These are phyloP conservation scores for Colletes collaris DNA, from an alignment of 2,888 invertebrate species.

Conservation along the genomic window DNA sequence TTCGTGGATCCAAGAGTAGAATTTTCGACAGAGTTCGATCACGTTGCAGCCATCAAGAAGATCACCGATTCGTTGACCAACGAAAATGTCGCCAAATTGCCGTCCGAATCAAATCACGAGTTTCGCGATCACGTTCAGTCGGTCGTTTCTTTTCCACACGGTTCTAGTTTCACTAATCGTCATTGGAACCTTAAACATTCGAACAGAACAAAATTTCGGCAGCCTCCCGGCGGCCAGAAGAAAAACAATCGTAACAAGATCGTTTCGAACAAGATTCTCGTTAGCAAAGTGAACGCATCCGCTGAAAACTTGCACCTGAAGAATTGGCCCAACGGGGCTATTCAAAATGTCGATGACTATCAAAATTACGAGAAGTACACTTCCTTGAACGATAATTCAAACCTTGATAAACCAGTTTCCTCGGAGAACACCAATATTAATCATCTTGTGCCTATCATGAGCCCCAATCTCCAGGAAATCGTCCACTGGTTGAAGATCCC, in stretches of 20 bases:
- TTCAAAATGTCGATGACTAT: conserved; percentile 73
- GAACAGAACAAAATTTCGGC: conserved; percentile 30
- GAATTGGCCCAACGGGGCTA: conserved; percentile 77
- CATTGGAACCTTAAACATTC: conserved; percentile 13
- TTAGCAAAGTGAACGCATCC: background rate
- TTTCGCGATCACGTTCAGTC: background rate
- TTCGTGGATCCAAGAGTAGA: conserved; percentile 16
- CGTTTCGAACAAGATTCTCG: background rate
- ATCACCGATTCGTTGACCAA: conserved; percentile 27
- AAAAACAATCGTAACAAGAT: conserved; percentile 28
- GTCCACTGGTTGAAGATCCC: conserved; percentile 78
- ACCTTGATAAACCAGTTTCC: conserved; percentile 21
- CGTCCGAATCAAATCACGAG: background rate
- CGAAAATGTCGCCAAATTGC: background rate
- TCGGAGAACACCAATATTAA: conserved; percentile 9
- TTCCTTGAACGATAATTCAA: conserved; percentile 57
- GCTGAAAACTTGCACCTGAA: conserved; percentile 55
- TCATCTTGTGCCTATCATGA: conserved; percentile 33
- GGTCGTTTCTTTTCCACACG: background rate
- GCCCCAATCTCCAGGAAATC: conserved; percentile 66
- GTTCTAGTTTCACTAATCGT: background rate
- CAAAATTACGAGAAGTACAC: conserved; percentile 79
- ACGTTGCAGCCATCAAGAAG: conserved; percentile 44
- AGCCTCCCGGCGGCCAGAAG: background rate
- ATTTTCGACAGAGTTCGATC: conserved; percentile 43